Evolutionary conservation across 2,113 vertebrate genomes (phyloP), one percentile per base, ranked within the genome.

Genomic region (Nycticryphes semicollaris): DNA sequence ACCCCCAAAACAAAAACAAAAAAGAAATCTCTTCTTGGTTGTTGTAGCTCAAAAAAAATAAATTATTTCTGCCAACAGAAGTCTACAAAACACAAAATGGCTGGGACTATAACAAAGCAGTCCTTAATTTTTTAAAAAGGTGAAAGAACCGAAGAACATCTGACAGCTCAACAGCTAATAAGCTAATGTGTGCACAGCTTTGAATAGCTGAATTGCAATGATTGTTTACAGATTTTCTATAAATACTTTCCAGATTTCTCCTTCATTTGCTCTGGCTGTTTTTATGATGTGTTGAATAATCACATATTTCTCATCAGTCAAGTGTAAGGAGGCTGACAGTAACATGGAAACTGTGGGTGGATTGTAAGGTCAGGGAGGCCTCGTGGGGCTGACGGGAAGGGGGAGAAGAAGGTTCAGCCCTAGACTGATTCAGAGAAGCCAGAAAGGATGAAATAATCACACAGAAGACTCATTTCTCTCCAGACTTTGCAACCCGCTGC

Each of bases 201-300:
- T 82, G 68, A 84, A 86, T 47, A 60, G 87, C 18, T 31, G 76
- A 76, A 82, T 86, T 69, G 69, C 69, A 91, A 89, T 88, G 86
- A 91, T 67, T 89, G 76, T 90, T 94, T 93, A 84, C 79, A 64
- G 91, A 90, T 90, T 96, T 96, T 94, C 92, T 93, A 63, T 83
- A 86, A 93, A 89, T 94, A 90, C 84, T 79, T 96, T 95, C 94
- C 95, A 97, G 95, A 94, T 94, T 94, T 85, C 41, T 82, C 96
- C 90, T 93, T 94, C 84, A 66, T 91, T 95, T 90, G 48, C 41
- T 70, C 69, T 83, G 72, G 54, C 92, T 70, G 4, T 68, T 97
- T 95, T 97, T 95, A 93, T 85, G 94, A 96, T 88, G 78, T 84
- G 73, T 78, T 94, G 77, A 94, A 87, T 73, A 96, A 96, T 92